These are phyloP conservation scores for Tapirus indicus DNA, from an alignment of 2,797 vertebrate genomes.

Conservation along the genomic window DNA sequence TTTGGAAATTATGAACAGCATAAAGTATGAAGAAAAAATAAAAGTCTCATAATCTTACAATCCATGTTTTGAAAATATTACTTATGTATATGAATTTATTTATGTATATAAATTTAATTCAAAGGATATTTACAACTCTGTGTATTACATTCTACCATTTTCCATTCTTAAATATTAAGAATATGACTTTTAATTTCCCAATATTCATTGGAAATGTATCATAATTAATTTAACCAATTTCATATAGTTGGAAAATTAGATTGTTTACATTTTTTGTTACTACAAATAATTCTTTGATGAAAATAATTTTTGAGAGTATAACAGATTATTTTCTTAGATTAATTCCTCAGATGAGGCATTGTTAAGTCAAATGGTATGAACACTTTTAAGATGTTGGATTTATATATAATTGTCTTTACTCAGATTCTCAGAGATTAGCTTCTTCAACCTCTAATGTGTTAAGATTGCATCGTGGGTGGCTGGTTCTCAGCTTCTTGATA, in stretches of 20 bases:
- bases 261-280: not conserved
- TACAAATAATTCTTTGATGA: not conserved
- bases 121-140: not conserved
- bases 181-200: not conserved
- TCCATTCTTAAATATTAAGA: not conserved
- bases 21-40: not conserved
- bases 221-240: not conserved
- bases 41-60: not conserved
- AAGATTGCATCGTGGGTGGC: not conserved
- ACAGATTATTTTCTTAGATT: not conserved
- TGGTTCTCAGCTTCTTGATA: not conserved
- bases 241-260: constrained; percentile 10
- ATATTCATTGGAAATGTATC: not conserved
- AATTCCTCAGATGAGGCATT: not conserved
- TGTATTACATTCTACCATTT: not conserved
- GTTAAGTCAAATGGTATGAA: not conserved
- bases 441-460: not conserved
- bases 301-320: not conserved
- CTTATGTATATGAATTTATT: not conserved
- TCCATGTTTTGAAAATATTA: not conserved
- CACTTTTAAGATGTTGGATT: not conserved
- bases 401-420: not conserved
- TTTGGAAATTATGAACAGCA: not conserved
- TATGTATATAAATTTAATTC: not conserved
- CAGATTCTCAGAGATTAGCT: not conserved